These are phyloP conservation scores for Hylaeus anthracinus DNA, from an alignment of 1,140 invertebrate species.

Conservation along the genomic window DNA sequence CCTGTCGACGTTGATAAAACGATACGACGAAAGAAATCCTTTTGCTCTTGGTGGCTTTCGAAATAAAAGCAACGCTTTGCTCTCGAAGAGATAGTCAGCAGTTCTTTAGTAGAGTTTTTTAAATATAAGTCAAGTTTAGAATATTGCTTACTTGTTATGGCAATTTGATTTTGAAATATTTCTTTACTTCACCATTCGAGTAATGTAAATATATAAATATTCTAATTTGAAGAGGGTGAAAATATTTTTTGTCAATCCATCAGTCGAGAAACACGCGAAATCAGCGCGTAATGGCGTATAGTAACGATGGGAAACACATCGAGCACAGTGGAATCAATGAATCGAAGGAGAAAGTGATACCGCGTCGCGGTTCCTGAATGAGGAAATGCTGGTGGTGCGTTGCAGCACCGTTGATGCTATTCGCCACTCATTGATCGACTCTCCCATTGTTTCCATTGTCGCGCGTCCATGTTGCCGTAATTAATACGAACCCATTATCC, in stretches of 20 bases:
- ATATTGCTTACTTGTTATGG: too few relatives aligned
- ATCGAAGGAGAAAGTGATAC: slow-evolving; percentile 52
- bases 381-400: neutral
- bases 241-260: too few relatives aligned
- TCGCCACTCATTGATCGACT: slow-evolving; percentile 38
- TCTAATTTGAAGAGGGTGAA: too few relatives aligned
- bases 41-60: too few relatives aligned
- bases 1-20: slow-evolving; percentile 21
- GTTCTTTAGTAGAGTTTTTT: too few relatives aligned
- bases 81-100: too few relatives aligned
- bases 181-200: too few relatives aligned
- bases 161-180: too few relatives aligned
- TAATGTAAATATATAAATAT: too few relatives aligned
- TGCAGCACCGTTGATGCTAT: slow-evolving; percentile 29
- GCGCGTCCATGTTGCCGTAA: slow-evolving; percentile 1
- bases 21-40: neutral
- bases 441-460: slow-evolving; percentile 34
- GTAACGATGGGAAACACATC: neutral
- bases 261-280: neutral
- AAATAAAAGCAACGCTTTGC: too few relatives aligned
- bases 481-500: slow-evolving; percentile 34
- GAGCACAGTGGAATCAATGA: slow-evolving; percentile 32
- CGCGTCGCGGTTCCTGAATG: slow-evolving; percentile 23
- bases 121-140: too few relatives aligned
- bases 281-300: slow-evolving; percentile 2